These are phyloP conservation scores for Tokudaia muenninki DNA, from an alignment of 2,797 vertebrate genomes.

Conservation along the genomic window DNA sequence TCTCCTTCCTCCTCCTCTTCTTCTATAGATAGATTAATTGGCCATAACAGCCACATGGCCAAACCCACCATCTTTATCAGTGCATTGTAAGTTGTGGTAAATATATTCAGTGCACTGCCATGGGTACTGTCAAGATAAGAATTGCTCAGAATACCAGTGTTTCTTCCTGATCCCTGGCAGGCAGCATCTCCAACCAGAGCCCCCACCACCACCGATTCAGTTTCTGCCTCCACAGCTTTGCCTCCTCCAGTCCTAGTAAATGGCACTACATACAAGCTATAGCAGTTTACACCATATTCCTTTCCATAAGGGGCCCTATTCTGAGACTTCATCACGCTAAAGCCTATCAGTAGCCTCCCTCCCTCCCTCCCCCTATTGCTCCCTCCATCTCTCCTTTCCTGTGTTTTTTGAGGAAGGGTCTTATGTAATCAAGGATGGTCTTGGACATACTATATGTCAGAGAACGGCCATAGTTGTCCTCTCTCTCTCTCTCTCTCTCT, in stretches of 20 bases:
- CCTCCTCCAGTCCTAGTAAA: neutral
- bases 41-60: too few relatives aligned
- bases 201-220: neutral
- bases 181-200: neutral
- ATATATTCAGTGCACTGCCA: neutral
- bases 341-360: neutral
- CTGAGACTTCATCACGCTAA: neutral
- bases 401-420: neutral
- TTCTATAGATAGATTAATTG: neutral
- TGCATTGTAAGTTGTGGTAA: neutral
- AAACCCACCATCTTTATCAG: neutral
- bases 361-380: neutral
- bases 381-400: neutral
- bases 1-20: neutral
- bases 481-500: too few relatives aligned
- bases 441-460: neutral
- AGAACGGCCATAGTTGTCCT: too few relatives aligned
- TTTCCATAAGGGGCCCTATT: neutral
- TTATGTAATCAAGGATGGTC: neutral
- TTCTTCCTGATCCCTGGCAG: neutral
- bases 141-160: neutral
- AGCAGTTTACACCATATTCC: neutral
- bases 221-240: neutral
- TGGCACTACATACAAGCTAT: neutral
- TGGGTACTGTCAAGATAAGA: neutral